Conservation (phyloP, 2,113 vertebrate species). For the Prionailurus viverrinus region DNA sequence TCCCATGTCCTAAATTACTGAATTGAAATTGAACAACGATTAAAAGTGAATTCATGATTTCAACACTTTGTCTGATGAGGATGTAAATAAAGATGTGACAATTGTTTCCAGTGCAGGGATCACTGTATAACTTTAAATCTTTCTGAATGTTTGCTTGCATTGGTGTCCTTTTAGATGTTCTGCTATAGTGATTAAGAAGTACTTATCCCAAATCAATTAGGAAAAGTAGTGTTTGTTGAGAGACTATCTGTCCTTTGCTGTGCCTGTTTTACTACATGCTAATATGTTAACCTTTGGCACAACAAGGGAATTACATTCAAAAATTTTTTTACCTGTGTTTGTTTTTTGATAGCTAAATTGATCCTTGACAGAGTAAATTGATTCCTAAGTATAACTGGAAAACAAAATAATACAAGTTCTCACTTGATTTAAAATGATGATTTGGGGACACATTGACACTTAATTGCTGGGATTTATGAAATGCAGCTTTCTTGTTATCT, state of each 20-base stretch:
- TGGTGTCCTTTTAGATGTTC: neutral
- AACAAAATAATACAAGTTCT: neutral
- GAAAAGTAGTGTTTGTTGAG: neutral
- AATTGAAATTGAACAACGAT: neutral
- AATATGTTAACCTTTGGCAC: neutral
- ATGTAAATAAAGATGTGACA: neutral
- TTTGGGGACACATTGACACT: neutral
- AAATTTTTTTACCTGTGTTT: neutral
- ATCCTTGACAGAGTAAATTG: neutral
- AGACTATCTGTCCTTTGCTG: neutral
- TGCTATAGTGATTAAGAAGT: neutral
- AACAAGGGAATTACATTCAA: neutral
- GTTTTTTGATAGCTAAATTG: constrained; percentile 45
- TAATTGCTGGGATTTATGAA: neutral
- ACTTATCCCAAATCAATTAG: neutral
- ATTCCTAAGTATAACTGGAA: neutral
- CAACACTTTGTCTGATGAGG: neutral
- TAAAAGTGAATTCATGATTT: constrained; percentile 9
- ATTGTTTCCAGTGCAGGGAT: neutral
- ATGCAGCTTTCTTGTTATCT: neutral
- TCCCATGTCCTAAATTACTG: neutral
- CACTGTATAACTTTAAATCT: neutral
- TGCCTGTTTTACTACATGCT: neutral
- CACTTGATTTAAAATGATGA: constrained; percentile 2
- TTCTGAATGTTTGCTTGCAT: neutral